Evolutionary conservation across 64 coral and sea anemone species (phyloP), one percentile per base, ranked within the genome.

Genomic region (Porites australiensis): DNA sequence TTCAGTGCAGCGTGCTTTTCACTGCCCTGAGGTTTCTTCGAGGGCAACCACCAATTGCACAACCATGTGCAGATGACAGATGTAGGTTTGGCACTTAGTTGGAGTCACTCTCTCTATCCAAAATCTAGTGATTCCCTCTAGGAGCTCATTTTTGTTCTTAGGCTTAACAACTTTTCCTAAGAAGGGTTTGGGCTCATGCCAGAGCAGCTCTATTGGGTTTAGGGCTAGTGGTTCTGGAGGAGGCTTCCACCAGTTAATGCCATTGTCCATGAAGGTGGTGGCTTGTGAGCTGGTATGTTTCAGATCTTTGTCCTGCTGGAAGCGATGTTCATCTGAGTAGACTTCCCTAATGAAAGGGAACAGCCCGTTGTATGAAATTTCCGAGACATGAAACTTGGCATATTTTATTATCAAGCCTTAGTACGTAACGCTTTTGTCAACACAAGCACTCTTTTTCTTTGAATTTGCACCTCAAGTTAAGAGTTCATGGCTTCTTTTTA

Each of bases 121-220:
- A 61, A 85, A 85, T 6, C 67, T 85, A 20, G 13, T 15, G 16
- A 85, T 43, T 22, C 79, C 79, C 4, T 54, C 79, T 18, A 82
- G 13, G 51, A 82, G 50, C 79, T 79, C 50, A 43, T 79, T 15
- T 48, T 79, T 79, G 50, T 43, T 79, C 19, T 48, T 79, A 8
- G 77, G 79, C 79, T 85, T 85, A 2, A 85, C 43, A 43, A 62
- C 13, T 14, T 43, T 85, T 61, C 58, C 0, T 15, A 85, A 61
- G 57, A 55, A 85, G 45, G 65, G 82, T 23, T 85, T 85, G 13
- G 67, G 62, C 23, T 85, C 58, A 20, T 85, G 82, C 82, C 62
- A 85, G 9, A 85, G 45, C 9, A 85, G 82, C 43, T 85, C 62
- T 13, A 82, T 82, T 12, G 79, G 79, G 27, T 82, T 82, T 18